Percentiles rank a stretch among this genome's conserved stretches.
phyloP scores from a whole-genome alignment of 2,113 vertebrate species.

The Hymenochirus boettgeri region DNA sequence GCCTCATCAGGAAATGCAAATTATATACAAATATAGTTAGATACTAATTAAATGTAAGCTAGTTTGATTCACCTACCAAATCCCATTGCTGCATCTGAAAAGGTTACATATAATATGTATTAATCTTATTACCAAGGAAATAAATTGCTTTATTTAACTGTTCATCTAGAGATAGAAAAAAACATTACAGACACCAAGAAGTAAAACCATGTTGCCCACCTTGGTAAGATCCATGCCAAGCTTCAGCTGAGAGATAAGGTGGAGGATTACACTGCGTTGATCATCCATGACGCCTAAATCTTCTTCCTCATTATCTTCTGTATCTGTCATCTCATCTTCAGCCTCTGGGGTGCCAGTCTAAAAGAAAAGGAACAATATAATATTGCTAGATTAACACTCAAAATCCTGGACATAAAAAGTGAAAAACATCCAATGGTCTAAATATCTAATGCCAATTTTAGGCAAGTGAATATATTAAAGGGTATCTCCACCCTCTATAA shows the following conservation, averaged over 20 bases:
- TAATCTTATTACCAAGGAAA: slow-evolving; percentile 22
- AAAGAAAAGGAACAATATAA: slow-evolving; percentile 46
- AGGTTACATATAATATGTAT: slow-evolving; percentile 8
- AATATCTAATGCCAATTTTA: too few species aligned
- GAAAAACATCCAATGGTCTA: too few species aligned
- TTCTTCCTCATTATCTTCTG: slow-evolving; percentile 84
- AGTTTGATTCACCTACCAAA: slow-evolving; percentile 3
- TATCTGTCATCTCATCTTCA: slow-evolving; percentile 84
- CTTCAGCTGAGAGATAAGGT: slow-evolving; percentile 92
- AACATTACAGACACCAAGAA: slow-evolving; percentile 2
- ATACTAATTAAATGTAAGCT: too few species aligned
- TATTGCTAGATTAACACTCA: slow-evolving; percentile 13
- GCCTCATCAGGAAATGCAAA: not conserved
- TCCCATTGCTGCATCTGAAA: slow-evolving; percentile 3
- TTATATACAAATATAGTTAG: not conserved
- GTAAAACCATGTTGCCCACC: slow-evolving; percentile 56
- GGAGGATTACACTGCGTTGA: slow-evolving; percentile 86
- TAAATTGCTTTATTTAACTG: slow-evolving; percentile 30
- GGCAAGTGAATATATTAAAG: too few species aligned
- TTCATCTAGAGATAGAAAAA: slow-evolving; percentile 1
- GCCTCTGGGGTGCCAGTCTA: slow-evolving; percentile 62
- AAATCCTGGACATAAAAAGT: too few species aligned
- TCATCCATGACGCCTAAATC: slow-evolving; percentile 88
- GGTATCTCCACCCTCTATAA: too few species aligned
- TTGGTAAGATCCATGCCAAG: slow-evolving; percentile 95